These are phyloP conservation scores for Elmis aenea DNA, from an alignment of 2,888 invertebrate genomes.

Conservation along the genomic window DNA sequence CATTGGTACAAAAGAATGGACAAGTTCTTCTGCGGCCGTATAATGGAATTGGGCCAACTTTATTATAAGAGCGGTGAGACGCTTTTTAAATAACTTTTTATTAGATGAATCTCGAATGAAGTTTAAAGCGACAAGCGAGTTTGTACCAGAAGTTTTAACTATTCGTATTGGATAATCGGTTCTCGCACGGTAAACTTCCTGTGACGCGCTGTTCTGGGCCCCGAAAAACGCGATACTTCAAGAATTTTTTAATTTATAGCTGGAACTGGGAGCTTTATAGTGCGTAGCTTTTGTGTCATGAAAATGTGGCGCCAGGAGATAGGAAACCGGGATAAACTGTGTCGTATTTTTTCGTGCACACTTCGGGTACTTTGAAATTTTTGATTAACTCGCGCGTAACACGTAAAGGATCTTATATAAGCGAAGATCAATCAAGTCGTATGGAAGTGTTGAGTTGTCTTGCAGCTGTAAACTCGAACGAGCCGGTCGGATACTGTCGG, in stretches of 20 bases:
- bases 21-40: slow-evolving; percentile 12
- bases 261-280: background rate
- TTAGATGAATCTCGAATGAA: slow-evolving; percentile 11
- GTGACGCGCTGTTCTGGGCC: too few relatives aligned
- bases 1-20: slow-evolving; percentile 10
- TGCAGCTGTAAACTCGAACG: slow-evolving; percentile 24
- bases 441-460: slow-evolving; percentile 24
- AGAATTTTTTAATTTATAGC: too few relatives aligned
- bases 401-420: slow-evolving; percentile 22
- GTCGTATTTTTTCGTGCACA: slow-evolving; percentile 7
- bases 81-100: slow-evolving; percentile 15
- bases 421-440: slow-evolving; percentile 22
- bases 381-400: slow-evolving; percentile 15
- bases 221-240: too few relatives aligned
- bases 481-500: slow-evolving; percentile 20
- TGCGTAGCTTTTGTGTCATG: slow-evolving; percentile 7
- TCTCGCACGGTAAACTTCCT: too few relatives aligned
- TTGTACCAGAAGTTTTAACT: slow-evolving; percentile 4
- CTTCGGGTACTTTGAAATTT: slow-evolving; percentile 7
- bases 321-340: slow-evolving; percentile 8
- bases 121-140: slow-evolving; percentile 6
- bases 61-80: slow-evolving; percentile 9
- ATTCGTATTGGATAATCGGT: too few relatives aligned
- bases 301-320: slow-evolving; percentile 14
- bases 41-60: slow-evolving; percentile 14